Base-by-base conservation (phyloP, 2,888 invertebrate species). In the Tyria jacobaeae region DNA sequence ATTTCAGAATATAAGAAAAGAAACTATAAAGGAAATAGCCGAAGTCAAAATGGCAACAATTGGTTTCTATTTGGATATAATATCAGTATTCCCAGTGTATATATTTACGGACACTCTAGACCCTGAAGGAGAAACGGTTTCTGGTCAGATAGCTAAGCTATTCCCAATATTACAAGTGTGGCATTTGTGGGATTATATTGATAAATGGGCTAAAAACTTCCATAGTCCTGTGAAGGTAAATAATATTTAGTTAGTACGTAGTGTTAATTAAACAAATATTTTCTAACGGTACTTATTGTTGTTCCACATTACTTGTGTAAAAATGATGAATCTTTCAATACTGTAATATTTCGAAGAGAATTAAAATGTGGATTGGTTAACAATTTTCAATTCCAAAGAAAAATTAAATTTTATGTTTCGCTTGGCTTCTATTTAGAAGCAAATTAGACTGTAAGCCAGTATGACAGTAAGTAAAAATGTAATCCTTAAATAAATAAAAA, bases 31-130 rank as follows among this genome's bases (percentile, higher is more conserved):
- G 65, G 90, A 92, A 68, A 94, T 94, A 76, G 86, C 90, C 0
- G 89, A 90, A 73, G 89, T 88, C 3, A 93, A 93, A 78, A 92
- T 94, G 92, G 81, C 89, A 0, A 80, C 85, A 0, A 34, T 87
- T 10, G 91, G 93, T 0, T 94, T 94, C 73, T 94, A 94, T 68
- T 49, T 94, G 21, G 94, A 94, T 57, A 77, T 94, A 12, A 56
- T 94, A 52, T 91, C 94, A 0, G 85, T 94, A 37, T 94, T 93
- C 47, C 94, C 94, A 0, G 78, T 90, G 10, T 82, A 83, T 54
- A 89, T 93, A 60, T 90, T 92, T 71, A 84, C 89, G 27, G 86
- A 91, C 48, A 90, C 89, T 0, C 57, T 92, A 62, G 92, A 92
- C 57, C 89, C 88, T 14, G 62, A 76, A 4, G 82, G 79, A 7